Percentiles rank a stretch among this genome's conserved stretches.
Evolutionary conservation across 2,113 vertebrate genomes (phyloP).

Genomic region (Trinectes maculatus): DNA sequence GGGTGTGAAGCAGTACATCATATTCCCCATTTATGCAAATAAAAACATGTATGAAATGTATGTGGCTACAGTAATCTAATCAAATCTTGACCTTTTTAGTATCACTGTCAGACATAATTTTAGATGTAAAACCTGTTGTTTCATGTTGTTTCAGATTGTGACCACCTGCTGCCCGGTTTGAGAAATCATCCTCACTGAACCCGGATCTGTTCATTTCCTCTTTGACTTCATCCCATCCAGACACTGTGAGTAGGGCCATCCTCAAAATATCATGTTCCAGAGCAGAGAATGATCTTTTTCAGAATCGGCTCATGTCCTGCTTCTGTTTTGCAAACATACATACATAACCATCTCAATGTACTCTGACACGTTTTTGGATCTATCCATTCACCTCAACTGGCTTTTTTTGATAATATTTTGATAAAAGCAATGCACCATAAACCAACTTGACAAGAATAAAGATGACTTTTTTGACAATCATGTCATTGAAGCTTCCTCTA

Average conservation of each 20-base stretch:
- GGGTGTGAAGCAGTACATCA: neutral
- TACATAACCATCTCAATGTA: too few relatives aligned
- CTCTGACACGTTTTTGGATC: too few relatives aligned
- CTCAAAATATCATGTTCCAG: neutral
- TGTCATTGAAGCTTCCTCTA: too few relatives aligned
- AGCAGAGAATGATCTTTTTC: too few relatives aligned
- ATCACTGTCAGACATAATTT: too few relatives aligned
- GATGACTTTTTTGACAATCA: too few relatives aligned
- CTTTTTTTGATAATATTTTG: too few relatives aligned
- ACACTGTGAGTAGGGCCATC: constrained; percentile 30
- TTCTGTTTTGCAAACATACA: too few relatives aligned
- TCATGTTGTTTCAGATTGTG: constrained; percentile 17
- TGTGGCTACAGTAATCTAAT: neutral
- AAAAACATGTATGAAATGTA: too few relatives aligned
- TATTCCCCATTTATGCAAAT: neutral
- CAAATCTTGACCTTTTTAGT: neutral
- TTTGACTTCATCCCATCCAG: neutral
- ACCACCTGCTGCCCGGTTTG: neutral
- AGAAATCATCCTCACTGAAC: constrained; percentile 4
- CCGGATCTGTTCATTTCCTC: constrained; percentile 2
- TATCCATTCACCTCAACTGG: too few relatives aligned
- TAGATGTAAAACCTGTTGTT: neutral
- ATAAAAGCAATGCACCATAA: neutral
- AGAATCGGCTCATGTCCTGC: too few relatives aligned
- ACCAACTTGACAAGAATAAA: too few relatives aligned